Evolutionary conservation across 2,113 vertebrate species (phyloP), one percentile per base, ranked within the genome.

Genomic region (Sylvilagus bachmani): DNA sequence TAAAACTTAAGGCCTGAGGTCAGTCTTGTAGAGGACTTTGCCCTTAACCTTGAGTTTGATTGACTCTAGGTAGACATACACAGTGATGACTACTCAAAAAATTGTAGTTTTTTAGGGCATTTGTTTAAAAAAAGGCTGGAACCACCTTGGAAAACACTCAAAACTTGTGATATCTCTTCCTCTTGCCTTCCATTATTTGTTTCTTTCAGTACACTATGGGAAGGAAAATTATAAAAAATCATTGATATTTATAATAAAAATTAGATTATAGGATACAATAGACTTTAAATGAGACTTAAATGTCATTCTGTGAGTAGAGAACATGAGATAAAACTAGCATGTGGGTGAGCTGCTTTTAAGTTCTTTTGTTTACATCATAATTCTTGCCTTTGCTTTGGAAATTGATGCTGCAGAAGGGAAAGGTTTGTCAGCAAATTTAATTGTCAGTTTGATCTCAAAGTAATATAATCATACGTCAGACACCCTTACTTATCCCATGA

Each of bases 321-420:
- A 29, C 22, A 71, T 8, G 11, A 79, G 38, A 51, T 31, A 31
- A 29, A 55, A 75, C 3, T 19, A 51, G 61, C 13, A 27, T 5
- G 29, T 31, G 25, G 9, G 22, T 49, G 24, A 6, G 49, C 2
- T 73, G 49, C 33, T 38, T 61, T 0, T 12, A 67, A 16, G 0
- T 19, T 71, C 27, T 67, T 27, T 33, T 55, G 38, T 4, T 84
- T 33, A 80, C 8, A 55, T 22, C 10, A 25, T 24, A 2, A 55
- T n/a, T 70, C 64, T 74, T 85, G 16, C 17, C 38, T 78, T 67
- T 80, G 14, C 33, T 73, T 90, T 87, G 44, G 61, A 90, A 90
- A 69, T 9, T 13, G 10, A 22, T 64, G 44, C 38, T 12, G 53
- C 36, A 73, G 44, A 64, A 25, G 6, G 6, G 17, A 81, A 51